A percentile compares a stretch with the other conserved stretches of the same genome.
Conservation (phyloP, 2,888 invertebrate genomes). For the Eueremaeus valkanovi region DNA sequence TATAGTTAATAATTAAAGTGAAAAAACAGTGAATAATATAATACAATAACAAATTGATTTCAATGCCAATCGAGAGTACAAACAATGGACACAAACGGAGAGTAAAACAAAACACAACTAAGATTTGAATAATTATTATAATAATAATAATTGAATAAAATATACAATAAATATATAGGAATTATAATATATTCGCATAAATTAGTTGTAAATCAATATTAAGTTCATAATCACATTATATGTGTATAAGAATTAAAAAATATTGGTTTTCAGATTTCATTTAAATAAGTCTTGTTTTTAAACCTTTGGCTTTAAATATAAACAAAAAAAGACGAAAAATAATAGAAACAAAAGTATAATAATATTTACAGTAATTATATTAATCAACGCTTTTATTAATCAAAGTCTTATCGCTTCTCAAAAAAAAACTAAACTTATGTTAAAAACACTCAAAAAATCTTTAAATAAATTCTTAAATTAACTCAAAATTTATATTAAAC, state of each 20-base stretch:
- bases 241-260: not conserved
- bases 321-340: not conserved
- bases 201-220: not conserved
- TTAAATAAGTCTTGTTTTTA: not conserved
- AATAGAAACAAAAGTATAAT: not conserved
- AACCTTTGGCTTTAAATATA: not conserved
- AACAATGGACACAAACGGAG: too few species aligned
- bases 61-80: too few species aligned
- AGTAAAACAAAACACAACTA: too few species aligned
- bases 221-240: too few species aligned
- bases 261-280: not conserved
- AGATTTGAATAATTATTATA: too few species aligned
- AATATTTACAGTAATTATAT: not conserved
- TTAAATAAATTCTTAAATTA: slow-evolving; percentile 2
- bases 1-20: too few species aligned
- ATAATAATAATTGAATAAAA: too few species aligned
- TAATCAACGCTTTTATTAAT: not conserved
- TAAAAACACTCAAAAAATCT: not conserved
- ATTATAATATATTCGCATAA: too few species aligned
- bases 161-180: too few species aligned
- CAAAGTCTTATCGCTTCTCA: not conserved
- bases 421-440: not conserved
- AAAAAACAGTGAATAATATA: too few species aligned
- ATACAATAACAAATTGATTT: too few species aligned
- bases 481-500: not conserved